Evolutionary conservation across 1,140 invertebrate genomes (phyloP), one percentile per base, ranked within the genome.

Genomic region (Patella vulgata): DNA sequence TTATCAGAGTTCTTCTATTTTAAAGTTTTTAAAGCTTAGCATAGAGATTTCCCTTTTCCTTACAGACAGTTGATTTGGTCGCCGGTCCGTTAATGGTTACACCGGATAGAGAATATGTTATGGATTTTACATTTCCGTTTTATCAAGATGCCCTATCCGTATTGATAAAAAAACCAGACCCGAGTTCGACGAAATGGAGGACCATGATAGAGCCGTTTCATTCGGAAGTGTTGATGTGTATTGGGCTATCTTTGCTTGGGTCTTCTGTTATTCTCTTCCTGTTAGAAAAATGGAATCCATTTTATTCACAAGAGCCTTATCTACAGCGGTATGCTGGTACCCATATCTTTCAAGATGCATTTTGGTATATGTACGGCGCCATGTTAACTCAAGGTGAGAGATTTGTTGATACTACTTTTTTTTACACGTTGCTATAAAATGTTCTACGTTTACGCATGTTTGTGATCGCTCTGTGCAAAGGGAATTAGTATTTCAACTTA

Each of bases 111-210:
- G 70, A 70, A 59, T 28, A 54, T 27, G 71, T 76, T 0, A 72
- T 79, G 70, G 77, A 79, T 52, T 77, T 77, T 54, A 68, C 66
- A 36, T 68, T 66, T 28, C 71, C 73, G 4, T 79, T 72, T 59
- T 78, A 63, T 58, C 61, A 59, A 25, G 77, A 75, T 11, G 46
- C 63, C 19, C 64, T 60, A 1, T 63, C 65, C 0, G 70, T 76
- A 14, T 27, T 79, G 5, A 50, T 73, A n/a, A 77, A 71, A 25
- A 69, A 69, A 46, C 71, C 70, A 5, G 70, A 79, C 36, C 73
- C 70, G 0, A 71, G 64, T 25, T 51, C 66, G 11, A 65, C 43
- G 17, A 76, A 78, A 57, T 79, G 77, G 77, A 42, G 52, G 17
- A 69, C 68, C 1, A 50, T 74, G 8, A 66, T 79, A 6, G 64